Conservation (phyloP, 2,113 vertebrate genomes). For the Chloroceryle aenea region DNA sequence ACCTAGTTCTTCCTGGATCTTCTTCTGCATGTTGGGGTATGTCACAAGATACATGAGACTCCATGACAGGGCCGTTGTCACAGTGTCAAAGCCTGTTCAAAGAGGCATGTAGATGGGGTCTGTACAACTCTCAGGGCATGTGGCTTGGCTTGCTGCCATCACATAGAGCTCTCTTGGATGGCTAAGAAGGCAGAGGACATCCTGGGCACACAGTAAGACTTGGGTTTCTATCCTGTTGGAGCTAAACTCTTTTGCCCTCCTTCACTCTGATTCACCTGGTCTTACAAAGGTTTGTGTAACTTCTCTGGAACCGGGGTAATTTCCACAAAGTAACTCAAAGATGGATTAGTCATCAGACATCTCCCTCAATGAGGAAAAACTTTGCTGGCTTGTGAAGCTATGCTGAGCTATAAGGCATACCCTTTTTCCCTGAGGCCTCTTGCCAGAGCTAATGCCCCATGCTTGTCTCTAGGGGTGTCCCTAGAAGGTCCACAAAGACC, state of each 20-base stretch:
- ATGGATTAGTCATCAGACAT: background rate
- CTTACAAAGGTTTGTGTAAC: background rate
- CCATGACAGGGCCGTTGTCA: constrained; percentile 87
- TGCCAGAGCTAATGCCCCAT: background rate
- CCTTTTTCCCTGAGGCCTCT: background rate
- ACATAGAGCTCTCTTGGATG: background rate
- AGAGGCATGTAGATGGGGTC: background rate
- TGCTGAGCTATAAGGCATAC: background rate
- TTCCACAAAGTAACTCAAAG: background rate
- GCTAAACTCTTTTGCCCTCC: background rate
- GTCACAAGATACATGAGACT: constrained; percentile 84
- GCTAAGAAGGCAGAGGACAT: background rate
- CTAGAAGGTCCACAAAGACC: background rate
- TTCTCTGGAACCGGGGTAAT: background rate
- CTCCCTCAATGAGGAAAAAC: background rate
- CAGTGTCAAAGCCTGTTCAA: constrained; percentile 84
- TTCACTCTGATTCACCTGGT: background rate
- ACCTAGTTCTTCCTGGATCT: constrained; percentile 88
- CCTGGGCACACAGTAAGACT: background rate
- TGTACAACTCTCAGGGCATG: accelerated
- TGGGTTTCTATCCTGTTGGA: background rate
- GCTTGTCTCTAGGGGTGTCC: background rate
- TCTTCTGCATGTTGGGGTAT: constrained; percentile 83
- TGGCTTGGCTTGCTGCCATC: background rate
- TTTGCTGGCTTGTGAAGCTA: background rate